These are phyloP conservation scores for Hirudinaria manillensis DNA, from an alignment of 2,888 invertebrate species.

Conservation along the genomic window DNA sequence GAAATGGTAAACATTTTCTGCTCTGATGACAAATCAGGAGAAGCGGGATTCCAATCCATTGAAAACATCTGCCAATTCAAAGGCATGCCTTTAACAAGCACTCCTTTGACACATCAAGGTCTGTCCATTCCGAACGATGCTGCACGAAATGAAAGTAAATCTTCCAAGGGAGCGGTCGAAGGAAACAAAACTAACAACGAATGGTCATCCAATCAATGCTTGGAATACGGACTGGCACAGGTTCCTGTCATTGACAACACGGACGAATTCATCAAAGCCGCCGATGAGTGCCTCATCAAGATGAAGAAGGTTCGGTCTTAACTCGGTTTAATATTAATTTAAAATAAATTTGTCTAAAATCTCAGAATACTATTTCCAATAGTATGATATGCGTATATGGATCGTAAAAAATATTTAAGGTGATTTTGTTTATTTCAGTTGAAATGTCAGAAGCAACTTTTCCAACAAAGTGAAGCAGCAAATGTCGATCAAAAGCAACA, in stretches of 20 bases:
- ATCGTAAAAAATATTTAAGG: no score
- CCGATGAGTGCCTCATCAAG: constrained; percentile 9
- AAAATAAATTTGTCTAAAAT: no score
- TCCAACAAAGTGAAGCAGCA: no score
- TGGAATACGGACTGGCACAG: constrained; percentile 2
- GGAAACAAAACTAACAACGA: background rate
- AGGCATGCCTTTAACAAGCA: background rate
- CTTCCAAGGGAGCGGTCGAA: background rate
- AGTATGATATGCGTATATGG: no score
- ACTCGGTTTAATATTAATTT: no score
- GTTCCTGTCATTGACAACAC: background rate
- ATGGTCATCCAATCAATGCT: background rate
- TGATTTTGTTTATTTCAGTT: no score
- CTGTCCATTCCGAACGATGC: background rate
- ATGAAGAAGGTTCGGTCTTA: constrained; percentile 12
- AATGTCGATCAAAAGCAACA: no score
- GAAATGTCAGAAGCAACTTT: no score
- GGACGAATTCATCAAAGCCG: constrained; percentile 11
- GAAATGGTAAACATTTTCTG: constrained; percentile 29
- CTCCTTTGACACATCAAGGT: background rate
- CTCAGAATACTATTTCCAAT: no score
- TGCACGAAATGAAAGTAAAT: background rate
- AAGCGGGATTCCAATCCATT: no score
- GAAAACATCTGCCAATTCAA: background rate
- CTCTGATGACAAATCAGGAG: background rate